Base-by-base conservation (phyloP, 2,113 vertebrate genomes). In the Papio anubis region DNA sequence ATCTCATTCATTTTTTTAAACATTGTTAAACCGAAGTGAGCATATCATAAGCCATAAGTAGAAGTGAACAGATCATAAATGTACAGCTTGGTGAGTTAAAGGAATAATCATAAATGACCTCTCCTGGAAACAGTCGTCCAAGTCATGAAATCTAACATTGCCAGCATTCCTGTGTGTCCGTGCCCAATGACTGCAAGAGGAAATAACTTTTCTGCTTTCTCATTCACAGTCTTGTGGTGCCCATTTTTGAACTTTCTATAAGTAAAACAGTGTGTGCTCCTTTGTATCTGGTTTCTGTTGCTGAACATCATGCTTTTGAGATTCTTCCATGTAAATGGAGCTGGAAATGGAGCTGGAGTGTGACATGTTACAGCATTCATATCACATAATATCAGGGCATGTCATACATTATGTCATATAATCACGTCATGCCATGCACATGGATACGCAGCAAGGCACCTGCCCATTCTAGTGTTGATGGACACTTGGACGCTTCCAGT, bases 181-280 rank as follows among this genome's bases (percentile, higher is more conserved):
- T 11, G 14, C 6, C 17, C 13, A 8, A 5, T 8, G 27, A 18
- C 18, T 12, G 30, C 68, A 18, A 68, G 18, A 38, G 48, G 27
- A 57, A 10, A 20, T 14, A 18, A 0, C 35, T 0, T 0, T 0
- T 12, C 72, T 11, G 66, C 57, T n/a, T 23, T 57, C 7, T n/a
- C 64, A 6, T 17, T 21, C n/a, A 48, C 12, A 48, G 38, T 55
- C 48, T 3, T 8, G 8, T 13, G 10, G 6, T 4, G 55, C 2
- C 14, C 50, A 12, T 2, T 23, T 35, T 25, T 30, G 7, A 72
- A 25, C 61, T 92, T 76, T 23, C 76, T 21, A 5, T 21, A 32
- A 43, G 8, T 1, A 23, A 72, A 38, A 30, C 59, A 38, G 7
- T 10, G 0, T 1, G 3, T 2, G 5, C 17, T 27, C 2, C 7